A percentile compares a stretch with the other conserved stretches of the same genome.
Conservation (phyloP, 23 tunicate species). For the Phallusia fumigata region DNA sequence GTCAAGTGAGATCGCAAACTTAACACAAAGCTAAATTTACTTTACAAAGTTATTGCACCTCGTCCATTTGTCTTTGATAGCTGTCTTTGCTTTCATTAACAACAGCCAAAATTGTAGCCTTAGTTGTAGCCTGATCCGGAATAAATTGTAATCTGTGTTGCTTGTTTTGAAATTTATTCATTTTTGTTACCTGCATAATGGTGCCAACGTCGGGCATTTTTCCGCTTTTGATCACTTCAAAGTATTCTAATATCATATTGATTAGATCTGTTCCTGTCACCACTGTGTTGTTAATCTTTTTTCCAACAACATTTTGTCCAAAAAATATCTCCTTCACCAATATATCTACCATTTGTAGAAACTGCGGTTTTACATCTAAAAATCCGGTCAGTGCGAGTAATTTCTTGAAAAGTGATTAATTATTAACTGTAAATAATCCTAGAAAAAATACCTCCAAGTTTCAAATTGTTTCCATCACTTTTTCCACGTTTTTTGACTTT, state of each 20-base stretch:
- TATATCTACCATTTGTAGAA: not conserved
- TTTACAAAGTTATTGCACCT: not conserved
- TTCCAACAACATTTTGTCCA: too few relatives aligned
- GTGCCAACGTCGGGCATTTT: too few relatives aligned
- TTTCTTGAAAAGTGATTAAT: too few relatives aligned
- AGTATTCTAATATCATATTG: conserved; percentile 15
- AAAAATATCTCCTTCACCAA: conserved; percentile 3
- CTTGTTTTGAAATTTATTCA: not conserved
- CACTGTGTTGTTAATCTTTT: too few relatives aligned
- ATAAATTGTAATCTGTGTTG: not conserved
- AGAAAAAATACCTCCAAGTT: too few relatives aligned
- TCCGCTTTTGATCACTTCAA: conserved; percentile 25
- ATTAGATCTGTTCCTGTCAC: too few relatives aligned
- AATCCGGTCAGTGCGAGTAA: too few relatives aligned
- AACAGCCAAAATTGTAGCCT: not conserved
- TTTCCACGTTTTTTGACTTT: conserved; percentile 16
- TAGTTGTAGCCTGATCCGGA: too few relatives aligned
- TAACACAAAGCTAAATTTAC: not conserved
- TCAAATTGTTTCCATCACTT: too few relatives aligned
- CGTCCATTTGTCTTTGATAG: not conserved
- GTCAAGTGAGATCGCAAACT: not conserved
- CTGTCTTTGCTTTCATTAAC: not conserved
- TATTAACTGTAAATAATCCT: too few relatives aligned
- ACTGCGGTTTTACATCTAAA: not conserved
- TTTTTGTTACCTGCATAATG: conserved; percentile 44